A percentile compares a stretch with the other conserved stretches of the same genome.
Conservation (phyloP, 35 echinoderm and acorn worm species). For the Apostichopus japonicus region DNA sequence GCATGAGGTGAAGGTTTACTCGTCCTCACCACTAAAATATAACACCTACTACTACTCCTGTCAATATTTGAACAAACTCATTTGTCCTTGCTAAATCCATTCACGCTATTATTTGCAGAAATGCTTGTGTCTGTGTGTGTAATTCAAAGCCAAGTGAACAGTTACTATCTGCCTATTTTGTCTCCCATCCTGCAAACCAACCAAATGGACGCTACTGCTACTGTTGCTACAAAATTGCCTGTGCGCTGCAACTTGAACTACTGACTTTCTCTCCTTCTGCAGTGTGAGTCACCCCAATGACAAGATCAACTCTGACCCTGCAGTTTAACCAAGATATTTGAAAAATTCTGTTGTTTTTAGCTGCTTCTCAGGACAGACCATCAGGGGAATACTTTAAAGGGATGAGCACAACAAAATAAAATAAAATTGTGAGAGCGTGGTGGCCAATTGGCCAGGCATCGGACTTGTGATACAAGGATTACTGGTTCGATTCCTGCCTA, state of each 20-base stretch:
- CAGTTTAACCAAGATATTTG: background rate
- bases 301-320: background rate
- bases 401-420: background rate
- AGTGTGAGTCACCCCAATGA: background rate
- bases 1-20: background rate
- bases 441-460: too few species aligned
- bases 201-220: background rate
- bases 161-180: background rate
- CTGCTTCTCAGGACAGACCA: background rate
- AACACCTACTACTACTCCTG: background rate
- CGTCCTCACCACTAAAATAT: background rate
- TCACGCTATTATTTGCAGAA: background rate
- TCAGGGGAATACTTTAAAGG: background rate
- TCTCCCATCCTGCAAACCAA: background rate
- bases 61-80: background rate
- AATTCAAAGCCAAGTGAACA: background rate
- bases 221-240: background rate
- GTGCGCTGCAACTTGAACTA: too few species aligned
- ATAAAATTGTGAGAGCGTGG: too few species aligned
- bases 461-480: too few species aligned
- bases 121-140: background rate
- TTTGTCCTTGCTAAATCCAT: background rate
- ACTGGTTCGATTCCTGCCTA: too few species aligned
- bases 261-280: too few species aligned
- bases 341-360: background rate